A percentile compares a stretch with the other conserved stretches of the same genome.
Conservation (phyloP, 2,888 invertebrate genomes). For the Caenorhabditis zanzibari region DNA sequence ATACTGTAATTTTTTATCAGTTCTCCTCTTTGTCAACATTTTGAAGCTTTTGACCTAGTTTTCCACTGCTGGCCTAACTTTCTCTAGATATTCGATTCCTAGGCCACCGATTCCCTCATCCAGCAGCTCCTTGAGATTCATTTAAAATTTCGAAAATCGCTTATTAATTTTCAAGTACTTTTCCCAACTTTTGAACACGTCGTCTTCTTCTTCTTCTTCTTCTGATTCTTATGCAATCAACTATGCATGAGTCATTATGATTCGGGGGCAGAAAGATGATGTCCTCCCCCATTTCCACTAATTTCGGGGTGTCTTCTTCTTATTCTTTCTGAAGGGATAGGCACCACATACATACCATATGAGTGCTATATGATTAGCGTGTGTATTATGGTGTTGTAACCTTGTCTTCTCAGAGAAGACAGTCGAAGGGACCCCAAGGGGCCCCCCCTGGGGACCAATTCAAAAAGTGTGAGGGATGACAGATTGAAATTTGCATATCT, state of each 20-base stretch:
- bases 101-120: neutral
- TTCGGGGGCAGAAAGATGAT: slow-evolving; percentile 41
- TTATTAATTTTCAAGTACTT: slow-evolving; percentile 4
- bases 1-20: too few species aligned
- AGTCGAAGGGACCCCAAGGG: neutral
- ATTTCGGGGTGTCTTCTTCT: slow-evolving; percentile 51
- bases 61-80: neutral
- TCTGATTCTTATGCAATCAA: slow-evolving; percentile 55
- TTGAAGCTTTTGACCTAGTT: too few species aligned
- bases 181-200: neutral
- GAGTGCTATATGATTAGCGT: slow-evolving; percentile 59
- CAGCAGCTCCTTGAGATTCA: neutral
- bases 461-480: slow-evolving; percentile 12
- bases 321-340: slow-evolving; percentile 13
- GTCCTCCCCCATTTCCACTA: slow-evolving; percentile 36
- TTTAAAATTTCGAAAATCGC: neutral
- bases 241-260: slow-evolving; percentile 63
- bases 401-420: slow-evolving; percentile 54
- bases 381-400: slow-evolving; percentile 54
- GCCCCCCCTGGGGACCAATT: slow-evolving; percentile 41
- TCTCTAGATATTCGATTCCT: neutral
- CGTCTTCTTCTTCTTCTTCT: slow-evolving; percentile 4
- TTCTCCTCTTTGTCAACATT: too few species aligned
- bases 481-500: slow-evolving; percentile 50
- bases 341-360: slow-evolving; percentile 33